Conservation (phyloP, 2,797 vertebrate genomes). For the Gymnodraco acuticeps region DNA sequence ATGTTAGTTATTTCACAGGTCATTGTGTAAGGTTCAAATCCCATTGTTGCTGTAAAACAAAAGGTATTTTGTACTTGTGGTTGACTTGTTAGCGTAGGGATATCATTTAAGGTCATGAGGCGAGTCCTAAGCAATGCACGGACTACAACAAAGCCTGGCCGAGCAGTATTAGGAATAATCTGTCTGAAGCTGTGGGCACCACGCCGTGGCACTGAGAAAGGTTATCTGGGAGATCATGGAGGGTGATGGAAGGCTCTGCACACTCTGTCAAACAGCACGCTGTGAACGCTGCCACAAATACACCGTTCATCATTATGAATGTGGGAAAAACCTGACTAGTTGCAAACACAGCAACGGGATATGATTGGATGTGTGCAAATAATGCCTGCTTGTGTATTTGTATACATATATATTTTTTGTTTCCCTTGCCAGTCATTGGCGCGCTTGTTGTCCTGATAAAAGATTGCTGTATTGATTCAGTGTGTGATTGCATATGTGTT, state of each 20-base stretch:
- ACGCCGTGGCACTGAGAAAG: conserved; percentile 42
- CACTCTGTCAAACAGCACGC: conserved; percentile 39
- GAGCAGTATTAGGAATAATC: conserved; percentile 29
- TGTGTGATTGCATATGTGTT: too few relatives aligned
- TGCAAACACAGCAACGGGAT: conserved; percentile 12
- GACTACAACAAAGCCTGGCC: conserved; percentile 28
- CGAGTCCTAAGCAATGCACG: conserved; percentile 11
- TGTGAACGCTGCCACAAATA: conserved; percentile 46
- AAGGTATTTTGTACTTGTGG: not conserved
- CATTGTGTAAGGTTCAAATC: not conserved
- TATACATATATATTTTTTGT: not conserved
- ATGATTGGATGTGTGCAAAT: not conserved
- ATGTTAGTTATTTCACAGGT: not conserved
- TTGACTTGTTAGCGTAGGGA: not conserved
- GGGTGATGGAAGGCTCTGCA: conserved; percentile 47
- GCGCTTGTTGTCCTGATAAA: too few relatives aligned
- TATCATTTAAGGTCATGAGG: conserved; percentile 21
- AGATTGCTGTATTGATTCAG: too few relatives aligned
- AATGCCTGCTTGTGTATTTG: not conserved
- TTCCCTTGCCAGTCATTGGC: not conserved
- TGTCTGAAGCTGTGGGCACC: conserved; percentile 28
- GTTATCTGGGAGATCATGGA: conserved; percentile 48
- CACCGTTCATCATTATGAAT: conserved; percentile 23
- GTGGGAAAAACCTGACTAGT: conserved; percentile 19
- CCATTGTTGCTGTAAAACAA: not conserved